Base-by-base conservation (phyloP, 2,888 invertebrate genomes). In the Brachyopa scutellaris region DNA sequence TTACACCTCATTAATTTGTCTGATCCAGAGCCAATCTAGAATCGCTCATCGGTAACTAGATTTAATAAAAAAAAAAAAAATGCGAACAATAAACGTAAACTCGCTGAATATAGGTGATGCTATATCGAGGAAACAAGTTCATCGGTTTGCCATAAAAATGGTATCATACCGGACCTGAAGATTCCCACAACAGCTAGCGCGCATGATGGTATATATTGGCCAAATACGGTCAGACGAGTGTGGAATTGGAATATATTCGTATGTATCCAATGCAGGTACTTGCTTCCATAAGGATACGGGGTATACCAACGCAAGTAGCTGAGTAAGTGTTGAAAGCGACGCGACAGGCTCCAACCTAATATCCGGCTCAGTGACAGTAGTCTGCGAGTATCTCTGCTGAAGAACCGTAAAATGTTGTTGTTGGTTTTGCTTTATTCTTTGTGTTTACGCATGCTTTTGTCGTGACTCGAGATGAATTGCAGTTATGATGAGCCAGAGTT, bases 131-230 rank as follows among this genome's bases (percentile, higher is more conserved):
- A 77, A 82, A 82, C 82, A 62, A 77, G 82, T 82, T 82, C 38
- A 21, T 15, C 40, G 55, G 15, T 53, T 57, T 21, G 47, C 26
- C 70, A 77, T 82, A 49, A 66, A 82, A 77, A 77, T 82, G 82
- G 82, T 49, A 77, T 82, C 70, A 82, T 82, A 77, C 82, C 82
- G 82, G 82, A 82, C 77, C 77, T 72, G 59, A 77, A 77, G 82
- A 82, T 82, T 82, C 82, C 82, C 82, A 82, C 82, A 82, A 77
- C 62, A 47, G 77, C 77, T 72, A 61, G 15, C 40, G 51, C 53
- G 76, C 49, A 17, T 36, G 26, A 51, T 66, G 82, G 77, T 82
- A 76, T 61, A 72, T 72, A 66, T 82, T 40, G 23, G 66, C 59
- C 82, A 15, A 82, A 82, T 72, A 82, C 70, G 82, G 82, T 66